Conservation (phyloP, 2,113 vertebrate species). For the Leptobrachium leishanense region DNA sequence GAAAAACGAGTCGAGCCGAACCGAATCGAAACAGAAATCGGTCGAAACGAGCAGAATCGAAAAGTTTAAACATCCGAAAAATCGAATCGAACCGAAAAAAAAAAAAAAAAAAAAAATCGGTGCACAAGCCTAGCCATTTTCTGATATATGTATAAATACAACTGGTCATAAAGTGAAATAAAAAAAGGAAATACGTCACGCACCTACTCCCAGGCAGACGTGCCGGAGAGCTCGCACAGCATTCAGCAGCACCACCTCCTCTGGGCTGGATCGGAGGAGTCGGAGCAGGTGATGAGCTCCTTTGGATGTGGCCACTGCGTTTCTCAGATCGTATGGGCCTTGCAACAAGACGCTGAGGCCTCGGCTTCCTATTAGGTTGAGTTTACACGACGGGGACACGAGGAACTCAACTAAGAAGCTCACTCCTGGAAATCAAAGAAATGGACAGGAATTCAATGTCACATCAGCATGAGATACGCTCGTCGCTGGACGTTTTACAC, state of each 20-base stretch:
- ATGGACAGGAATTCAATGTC: too few species aligned
- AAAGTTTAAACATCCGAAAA: too few species aligned
- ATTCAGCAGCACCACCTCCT: neutral
- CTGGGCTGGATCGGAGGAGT: slow-evolving; percentile 19
- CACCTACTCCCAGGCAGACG: neutral
- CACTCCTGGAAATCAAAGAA: slow-evolving; percentile 5
- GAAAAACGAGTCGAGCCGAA: too few species aligned
- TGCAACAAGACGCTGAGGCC: slow-evolving; percentile 11
- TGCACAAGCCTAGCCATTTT: too few species aligned
- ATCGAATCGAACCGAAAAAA: too few species aligned
- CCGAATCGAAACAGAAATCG: too few species aligned
- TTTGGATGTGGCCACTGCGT: slow-evolving; percentile 18
- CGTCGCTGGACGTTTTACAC: too few species aligned
- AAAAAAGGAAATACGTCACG: neutral
- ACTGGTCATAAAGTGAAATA: too few species aligned
- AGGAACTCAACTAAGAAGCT: slow-evolving; percentile 27
- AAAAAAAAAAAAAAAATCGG: too few species aligned
- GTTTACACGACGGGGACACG: neutral
- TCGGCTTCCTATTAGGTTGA: slow-evolving; percentile 24
- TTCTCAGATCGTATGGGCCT: slow-evolving; percentile 30
- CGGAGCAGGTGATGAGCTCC: slow-evolving; percentile 28
- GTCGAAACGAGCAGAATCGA: too few species aligned
- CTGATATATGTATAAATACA: too few species aligned
- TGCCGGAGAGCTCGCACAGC: slow-evolving; percentile 8
- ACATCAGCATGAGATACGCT: too few species aligned